A percentile compares a stretch with the other conserved stretches of the same genome.
These are phyloP conservation scores for Chrysoperla carnea DNA, from an alignment of 1,140 invertebrate species.

Conservation along the genomic window DNA sequence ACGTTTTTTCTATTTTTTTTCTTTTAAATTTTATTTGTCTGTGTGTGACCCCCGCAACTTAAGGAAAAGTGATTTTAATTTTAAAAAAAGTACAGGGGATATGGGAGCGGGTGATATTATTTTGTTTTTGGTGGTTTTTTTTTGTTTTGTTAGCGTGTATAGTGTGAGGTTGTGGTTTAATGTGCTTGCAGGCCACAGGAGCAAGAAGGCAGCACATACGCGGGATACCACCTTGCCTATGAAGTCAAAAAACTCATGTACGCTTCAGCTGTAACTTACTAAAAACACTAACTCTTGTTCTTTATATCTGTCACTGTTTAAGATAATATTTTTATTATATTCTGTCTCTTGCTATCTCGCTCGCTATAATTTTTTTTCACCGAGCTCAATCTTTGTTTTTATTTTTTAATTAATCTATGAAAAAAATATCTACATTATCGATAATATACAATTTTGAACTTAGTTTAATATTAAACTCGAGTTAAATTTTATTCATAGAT, in stretches of 20 bases:
- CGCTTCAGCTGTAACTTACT: slow-evolving; percentile 40
- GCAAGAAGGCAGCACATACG: slow-evolving; percentile 58
- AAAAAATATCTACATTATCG: too few relatives aligned
- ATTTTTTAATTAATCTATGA: too few relatives aligned
- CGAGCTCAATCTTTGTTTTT: background rate
- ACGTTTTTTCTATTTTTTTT: too few relatives aligned
- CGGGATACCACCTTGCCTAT: slow-evolving; percentile 95
- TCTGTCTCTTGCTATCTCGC: slow-evolving; percentile 1
- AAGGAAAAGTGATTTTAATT: too few relatives aligned
- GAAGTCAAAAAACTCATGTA: slow-evolving; percentile 99
- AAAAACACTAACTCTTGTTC: slow-evolving; percentile 9
- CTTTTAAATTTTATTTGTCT: too few relatives aligned
- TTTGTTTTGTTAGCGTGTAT: background rate
- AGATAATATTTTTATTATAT: slow-evolving; percentile 8
- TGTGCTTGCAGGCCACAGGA: slow-evolving; percentile 62
- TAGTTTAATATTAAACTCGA: too few relatives aligned
- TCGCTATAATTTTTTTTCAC: background rate
- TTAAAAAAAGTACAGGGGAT: too few relatives aligned
- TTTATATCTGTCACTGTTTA: slow-evolving; percentile 3
- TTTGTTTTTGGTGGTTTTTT: too few relatives aligned
- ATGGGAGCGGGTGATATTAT: too few relatives aligned
- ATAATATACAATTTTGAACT: too few relatives aligned
- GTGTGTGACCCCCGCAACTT: too few relatives aligned
- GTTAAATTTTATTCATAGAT: too few relatives aligned
- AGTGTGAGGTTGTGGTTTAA: background rate